A percentile compares a stretch with the other conserved stretches of the same genome.
Conservation (phyloP, 1,140 invertebrate species). For the Drosophila guanche region DNA sequence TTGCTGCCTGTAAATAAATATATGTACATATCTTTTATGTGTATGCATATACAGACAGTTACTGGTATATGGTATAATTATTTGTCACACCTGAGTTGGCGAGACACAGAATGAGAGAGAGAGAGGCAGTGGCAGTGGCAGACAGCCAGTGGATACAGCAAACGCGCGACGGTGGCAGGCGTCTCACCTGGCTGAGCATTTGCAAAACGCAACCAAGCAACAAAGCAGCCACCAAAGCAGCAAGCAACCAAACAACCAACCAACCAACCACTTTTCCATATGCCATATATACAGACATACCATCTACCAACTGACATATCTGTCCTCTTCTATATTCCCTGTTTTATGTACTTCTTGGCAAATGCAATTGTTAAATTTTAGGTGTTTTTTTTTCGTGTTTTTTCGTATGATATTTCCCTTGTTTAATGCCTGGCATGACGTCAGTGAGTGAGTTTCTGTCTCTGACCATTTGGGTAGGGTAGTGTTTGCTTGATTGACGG, state of each 20-base stretch:
- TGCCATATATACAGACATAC: conserved; percentile 29
- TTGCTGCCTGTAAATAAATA: conserved; percentile 38
- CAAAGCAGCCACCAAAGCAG: conserved; percentile 31
- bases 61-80: conserved; percentile 67
- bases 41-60: conserved; percentile 53
- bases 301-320: conserved; percentile 8
- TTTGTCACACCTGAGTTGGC: conserved; percentile 82
- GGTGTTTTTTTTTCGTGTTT: too few relatives aligned
- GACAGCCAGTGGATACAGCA: conserved; percentile 32
- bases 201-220: conserved; percentile 59
- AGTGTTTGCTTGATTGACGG: conserved; percentile 36
- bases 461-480: conserved; percentile 13
- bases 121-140: neutral
- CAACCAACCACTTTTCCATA: conserved; percentile 63
- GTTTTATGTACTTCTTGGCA: too few relatives aligned
- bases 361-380: too few relatives aligned
- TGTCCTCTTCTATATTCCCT: too few relatives aligned
- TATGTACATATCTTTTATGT: conserved; percentile 1
- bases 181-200: conserved; percentile 77
- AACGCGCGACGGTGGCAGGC: conserved; percentile 29
- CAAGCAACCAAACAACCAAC: conserved; percentile 52
- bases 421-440: conserved; percentile 22
- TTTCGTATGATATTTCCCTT: conserved; percentile 41
- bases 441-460: conserved; percentile 17
- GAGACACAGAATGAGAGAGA: conserved; percentile 39